Conservation (phyloP, 2,797 vertebrate genomes). For the Pipistrellus nathusii region DNA sequence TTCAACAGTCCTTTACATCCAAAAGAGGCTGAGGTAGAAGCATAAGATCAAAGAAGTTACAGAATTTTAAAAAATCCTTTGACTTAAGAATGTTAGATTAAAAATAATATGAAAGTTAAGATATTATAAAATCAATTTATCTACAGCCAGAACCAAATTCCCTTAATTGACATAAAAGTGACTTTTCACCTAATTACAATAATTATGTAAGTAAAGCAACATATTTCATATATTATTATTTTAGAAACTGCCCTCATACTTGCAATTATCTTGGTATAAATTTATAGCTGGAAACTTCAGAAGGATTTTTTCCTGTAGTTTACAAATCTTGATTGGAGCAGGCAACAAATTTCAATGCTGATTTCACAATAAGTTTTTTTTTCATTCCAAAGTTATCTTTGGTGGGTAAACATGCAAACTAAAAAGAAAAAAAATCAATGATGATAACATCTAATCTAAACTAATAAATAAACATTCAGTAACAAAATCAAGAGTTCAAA, state of each 20-base stretch:
- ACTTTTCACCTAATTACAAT: not conserved
- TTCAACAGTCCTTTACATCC: not conserved
- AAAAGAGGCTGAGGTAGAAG: not conserved
- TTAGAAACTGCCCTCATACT: slow-evolving; percentile 53
- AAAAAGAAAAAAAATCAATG: slow-evolving; percentile 1
- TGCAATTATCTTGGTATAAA: slow-evolving; percentile 64
- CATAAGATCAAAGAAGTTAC: not conserved
- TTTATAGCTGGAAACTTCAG: slow-evolving; percentile 1
- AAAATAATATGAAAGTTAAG: slow-evolving; percentile 66
- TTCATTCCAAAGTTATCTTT: slow-evolving; percentile 30
- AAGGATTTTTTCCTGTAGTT: not conserved
- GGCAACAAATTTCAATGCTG: slow-evolving; percentile 45
- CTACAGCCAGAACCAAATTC: not conserved
- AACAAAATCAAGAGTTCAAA: not conserved
- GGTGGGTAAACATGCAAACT: slow-evolving; percentile 4
- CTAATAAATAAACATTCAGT: not conserved
- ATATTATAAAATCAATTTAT: slow-evolving; percentile 37
- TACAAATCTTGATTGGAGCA: slow-evolving; percentile 46
- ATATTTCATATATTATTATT: slow-evolving; percentile 31
- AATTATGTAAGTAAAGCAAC: slow-evolving; percentile 30
- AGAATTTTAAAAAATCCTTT: not conserved
- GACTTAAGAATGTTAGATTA: slow-evolving; percentile 57
- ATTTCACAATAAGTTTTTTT: slow-evolving; percentile 62
- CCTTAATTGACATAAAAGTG: not conserved
- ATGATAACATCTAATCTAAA: not conserved